Base-by-base conservation (phyloP, 2,888 invertebrate genomes). In the Ptychoptera contaminata region DNA sequence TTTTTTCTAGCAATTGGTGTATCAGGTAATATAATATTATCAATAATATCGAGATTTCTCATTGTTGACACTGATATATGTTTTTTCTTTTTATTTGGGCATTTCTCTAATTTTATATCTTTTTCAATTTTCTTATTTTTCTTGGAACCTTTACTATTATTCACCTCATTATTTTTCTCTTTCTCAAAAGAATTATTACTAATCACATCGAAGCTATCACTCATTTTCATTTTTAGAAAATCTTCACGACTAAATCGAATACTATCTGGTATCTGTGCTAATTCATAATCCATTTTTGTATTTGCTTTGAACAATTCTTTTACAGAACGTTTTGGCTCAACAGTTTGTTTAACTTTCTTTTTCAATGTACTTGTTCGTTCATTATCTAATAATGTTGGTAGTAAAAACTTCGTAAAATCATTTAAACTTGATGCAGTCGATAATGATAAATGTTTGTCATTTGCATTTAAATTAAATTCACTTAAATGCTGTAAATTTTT, bases 1-100 rank as follows among this genome's bases (percentile, higher is more conserved):
- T 70, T 72, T 52, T 69, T 71, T 7, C 71, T 59, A 5, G 73
- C 73, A 45, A 73, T 73, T 1, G 72, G 71, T 7, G 71, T 72
- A 1, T 60, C 60, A 1, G 72, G 73, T 48, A 72, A 59, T 52
- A 67, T 68, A 39, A 67, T 69, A 48, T 70, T 68, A 51, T 63
- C 64, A 48, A 70, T 67, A n/a, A n/a, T n/a, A 58, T 68, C 66
- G 48, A 71, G 70, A 23, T 23, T 23, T 23, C 23, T 23, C 23
- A 23, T 23, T 23, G 23, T 23, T 7, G 23, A 23, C 3, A 23
- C 23, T 23, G 23, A 5, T 23, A 23, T 5, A 23, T 23, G 7
- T 23, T 23, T 23, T 23, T 23, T 23, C 23, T 23, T 23, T 23
- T 5, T 23, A 23, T 23, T 23, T 23, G 23, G 4, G 7, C 23